Evolutionary conservation across 2,113 vertebrate species (phyloP), one percentile per base, ranked within the genome.

Genomic region (Corythornis vintsioides): DNA sequence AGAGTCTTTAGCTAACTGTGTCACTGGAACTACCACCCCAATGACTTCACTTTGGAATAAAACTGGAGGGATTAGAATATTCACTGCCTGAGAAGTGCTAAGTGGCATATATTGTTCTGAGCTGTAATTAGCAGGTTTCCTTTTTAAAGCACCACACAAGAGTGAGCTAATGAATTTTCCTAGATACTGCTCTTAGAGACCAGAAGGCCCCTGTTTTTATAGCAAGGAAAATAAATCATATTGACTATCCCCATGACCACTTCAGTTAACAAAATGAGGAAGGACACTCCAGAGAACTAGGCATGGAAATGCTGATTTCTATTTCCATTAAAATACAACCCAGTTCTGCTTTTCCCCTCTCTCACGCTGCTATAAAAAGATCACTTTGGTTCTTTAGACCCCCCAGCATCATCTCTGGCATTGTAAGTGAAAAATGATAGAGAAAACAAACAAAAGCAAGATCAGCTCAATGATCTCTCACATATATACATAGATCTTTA

Each of bases 281-380:
- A 95, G 90, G 72, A 87, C 87, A n/a, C 77, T 85, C 40, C 40
- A 89, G 64, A 20, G 64, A 95, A 82, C 75, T 7, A 80, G 18
- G 67, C 94, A 83, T 94, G 95, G 95, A 96, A 95, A 96, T 28
- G 89, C 70, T 93, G 90, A 96, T 86, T 90, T 86, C 72, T 91
- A 83, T 76, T 94, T 88, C 94, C 56, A 83, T 91, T 90, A 91
- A 83, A 77, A 89, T 28, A 66, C 7, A 89, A 83, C 67, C 3
- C 29, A 89, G 60, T 89, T 77, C 43, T 78, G 75, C 35, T 15
- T 63, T 90, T 77, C 70, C 15, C 43, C 67, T 38, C 38, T 70
- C 43, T 83, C 53, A 45, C 2, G 4, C 5, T 64, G 72, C 78
- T 94, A 92, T 83, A 91, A 89, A 90, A 92, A 92, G 87, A 86